These are phyloP conservation scores for Sinopyrophorus schimmeli DNA, from an alignment of 2,888 invertebrate species.

Conservation along the genomic window DNA sequence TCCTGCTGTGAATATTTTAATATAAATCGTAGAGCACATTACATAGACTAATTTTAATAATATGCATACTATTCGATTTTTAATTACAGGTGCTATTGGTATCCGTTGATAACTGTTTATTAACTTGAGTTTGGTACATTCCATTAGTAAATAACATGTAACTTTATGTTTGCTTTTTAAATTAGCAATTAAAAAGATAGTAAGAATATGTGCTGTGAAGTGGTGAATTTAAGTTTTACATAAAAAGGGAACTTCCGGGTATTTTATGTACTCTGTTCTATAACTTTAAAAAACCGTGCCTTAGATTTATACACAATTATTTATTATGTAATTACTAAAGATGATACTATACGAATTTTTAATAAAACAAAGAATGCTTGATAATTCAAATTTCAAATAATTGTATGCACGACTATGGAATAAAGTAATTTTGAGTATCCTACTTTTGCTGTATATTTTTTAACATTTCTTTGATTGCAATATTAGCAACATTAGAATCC, in stretches of 20 bases:
- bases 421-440: too few species aligned
- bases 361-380: constrained; percentile 15
- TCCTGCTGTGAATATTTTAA: constrained; percentile 17
- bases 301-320: constrained; percentile 29
- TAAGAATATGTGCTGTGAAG: constrained; percentile 28
- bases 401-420: too few species aligned
- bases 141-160: constrained; percentile 27
- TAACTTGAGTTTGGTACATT: constrained; percentile 25
- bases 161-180: constrained; percentile 17
- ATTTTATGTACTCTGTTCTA: constrained; percentile 22
- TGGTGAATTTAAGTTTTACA: constrained; percentile 20
- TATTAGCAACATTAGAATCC: too few species aligned
- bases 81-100: constrained; percentile 23
- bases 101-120: constrained; percentile 17
- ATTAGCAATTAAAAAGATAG: constrained; percentile 10
- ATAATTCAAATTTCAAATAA: too few species aligned
- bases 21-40: too few species aligned
- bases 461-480: too few species aligned
- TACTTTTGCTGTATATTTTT: too few species aligned
- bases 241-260: constrained; percentile 14
- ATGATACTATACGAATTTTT: constrained; percentile 19
- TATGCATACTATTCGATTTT: too few species aligned
- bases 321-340: constrained; percentile 26
- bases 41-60: too few species aligned
- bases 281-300: constrained; percentile 34